Conservation (phyloP, 2,888 invertebrate genomes). For the Ornithoptera priamus region DNA sequence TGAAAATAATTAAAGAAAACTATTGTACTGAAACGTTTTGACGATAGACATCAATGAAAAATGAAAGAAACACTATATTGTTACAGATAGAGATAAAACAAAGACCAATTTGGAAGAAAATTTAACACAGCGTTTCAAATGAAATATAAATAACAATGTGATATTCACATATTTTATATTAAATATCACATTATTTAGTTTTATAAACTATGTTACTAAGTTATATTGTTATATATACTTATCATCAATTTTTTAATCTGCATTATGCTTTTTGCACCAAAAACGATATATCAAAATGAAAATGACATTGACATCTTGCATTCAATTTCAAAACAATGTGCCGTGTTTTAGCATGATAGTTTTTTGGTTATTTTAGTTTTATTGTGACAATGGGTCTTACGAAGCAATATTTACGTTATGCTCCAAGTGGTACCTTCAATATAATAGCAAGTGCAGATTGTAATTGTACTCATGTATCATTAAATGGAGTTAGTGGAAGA, state of each 20-base stretch:
- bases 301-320: constrained; percentile 4
- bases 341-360: constrained; percentile 1
- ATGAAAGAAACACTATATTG: neutral
- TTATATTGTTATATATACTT: neutral
- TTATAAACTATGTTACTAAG: too few relatives aligned
- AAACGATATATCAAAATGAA: neutral
- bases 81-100: neutral
- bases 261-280: neutral
- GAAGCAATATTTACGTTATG: constrained; percentile 96
- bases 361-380: constrained; percentile 22
- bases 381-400: constrained; percentile 87
- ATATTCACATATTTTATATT: too few relatives aligned
- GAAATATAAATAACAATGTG: too few relatives aligned
- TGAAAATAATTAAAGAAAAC: constrained; percentile 12
- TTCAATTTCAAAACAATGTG: constrained; percentile 35
- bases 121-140: too few relatives aligned
- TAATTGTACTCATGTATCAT: constrained; percentile 88
- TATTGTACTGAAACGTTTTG: constrained; percentile 11
- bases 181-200: too few relatives aligned
- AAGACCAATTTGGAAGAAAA: neutral
- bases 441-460: constrained; percentile 90
- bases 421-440: constrained; percentile 91
- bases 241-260: too few relatives aligned
- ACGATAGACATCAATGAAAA: neutral
- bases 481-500: constrained; percentile 88